Base-by-base conservation (phyloP, 2,888 invertebrate genomes). In the Steromphala cineraria region DNA sequence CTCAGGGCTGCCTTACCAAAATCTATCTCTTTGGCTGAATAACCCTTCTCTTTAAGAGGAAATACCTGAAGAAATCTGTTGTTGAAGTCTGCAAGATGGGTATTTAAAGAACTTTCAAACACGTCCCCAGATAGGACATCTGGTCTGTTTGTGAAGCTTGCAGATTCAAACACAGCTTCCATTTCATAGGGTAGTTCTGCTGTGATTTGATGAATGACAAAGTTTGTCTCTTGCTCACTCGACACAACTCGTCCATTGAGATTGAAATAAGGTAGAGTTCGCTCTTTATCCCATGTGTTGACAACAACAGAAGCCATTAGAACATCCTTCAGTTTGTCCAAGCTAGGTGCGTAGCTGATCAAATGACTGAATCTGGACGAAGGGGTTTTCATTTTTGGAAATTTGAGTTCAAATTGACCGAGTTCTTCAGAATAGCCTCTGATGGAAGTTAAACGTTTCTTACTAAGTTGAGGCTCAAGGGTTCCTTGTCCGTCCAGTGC, bases 1-100 rank as follows among this genome's bases (percentile, higher is more conserved):
- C 98, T 98, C 75, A 99, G 93, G 0, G 97, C 97, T 24, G 97
- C 96, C 90, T 96, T 96, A 0, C 98, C 99, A 67, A 98, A 95
- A 82, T 96, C 95, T 17, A 95, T 95, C 2, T 95, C 92, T 62
- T 91, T 90, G 0, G 88, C 83, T 17, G 88, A 87, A 84, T 92
- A 94, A 36, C 96, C 96, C 91, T 97, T 97, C 7, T 95, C 94
- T 75, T 94, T 94, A 53, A 99, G 94, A 62, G 95, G 94, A 92
- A 99, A 99, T 4, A 95, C 96, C 8, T 95, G 94, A 87, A 98
- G 97, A 92, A 99, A 99, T 87, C 96, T 95, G 1, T 95, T 93
- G 78, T 96, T 95, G 90, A 98, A 99, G 0, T 94, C 92, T 1
- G 77, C 78, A 8, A 85, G 67, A 80, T 88, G 85, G 40, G 87